Evolutionary conservation across 2,797 vertebrate genomes (phyloP), one percentile per base, ranked within the genome.

Genomic region (Lithobates pipiens): DNA sequence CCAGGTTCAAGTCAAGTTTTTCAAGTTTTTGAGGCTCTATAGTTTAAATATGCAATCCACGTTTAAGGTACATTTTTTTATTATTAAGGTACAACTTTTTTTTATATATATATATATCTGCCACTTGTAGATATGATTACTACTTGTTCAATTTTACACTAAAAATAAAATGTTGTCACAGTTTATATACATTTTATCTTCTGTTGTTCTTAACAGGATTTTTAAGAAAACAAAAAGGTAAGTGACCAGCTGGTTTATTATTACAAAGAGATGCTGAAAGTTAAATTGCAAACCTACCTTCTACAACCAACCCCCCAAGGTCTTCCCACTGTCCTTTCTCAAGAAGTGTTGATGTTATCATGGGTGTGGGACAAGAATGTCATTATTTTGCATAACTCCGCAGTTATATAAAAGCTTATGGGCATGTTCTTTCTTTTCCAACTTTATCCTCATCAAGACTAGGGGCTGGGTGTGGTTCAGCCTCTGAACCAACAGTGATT

Each of bases 111-210:
- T 57, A 57, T 87, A 42, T 71, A 91, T 86, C 85, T 86, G 76
- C 88, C 88, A 90, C 76, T 69, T 87, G 81, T 87, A 83, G 81
- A 83, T 83, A 76, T 86, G 57, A 87, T 75, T 75, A 75, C 75
- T 63, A 69, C 77, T 83, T 90, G 81, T 91, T 90, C 57, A 85
- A 81, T 90, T 89, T 89, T 91, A 90, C 89, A 73, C 91, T 89
- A 91, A 90, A 65, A 91, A 92, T 90, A 90, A 93, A 89, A 86
- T 80, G 21, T 84, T 91, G 80, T 89, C 79, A 88, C 88, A 88
- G 88, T 77, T 81, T 83, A 76, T 90, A 85, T 78, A 90, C 87
- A 82, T 88, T 89, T 61, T 86, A 89, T 92, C 87, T 67, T 84
- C 69, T 89, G 15, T 82, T 80, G 70, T 87, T 34, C 23, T 67